Evolutionary conservation across 2,888 invertebrate genomes (phyloP), one percentile per base, ranked within the genome.

Genomic region (Ellobium chinense): DNA sequence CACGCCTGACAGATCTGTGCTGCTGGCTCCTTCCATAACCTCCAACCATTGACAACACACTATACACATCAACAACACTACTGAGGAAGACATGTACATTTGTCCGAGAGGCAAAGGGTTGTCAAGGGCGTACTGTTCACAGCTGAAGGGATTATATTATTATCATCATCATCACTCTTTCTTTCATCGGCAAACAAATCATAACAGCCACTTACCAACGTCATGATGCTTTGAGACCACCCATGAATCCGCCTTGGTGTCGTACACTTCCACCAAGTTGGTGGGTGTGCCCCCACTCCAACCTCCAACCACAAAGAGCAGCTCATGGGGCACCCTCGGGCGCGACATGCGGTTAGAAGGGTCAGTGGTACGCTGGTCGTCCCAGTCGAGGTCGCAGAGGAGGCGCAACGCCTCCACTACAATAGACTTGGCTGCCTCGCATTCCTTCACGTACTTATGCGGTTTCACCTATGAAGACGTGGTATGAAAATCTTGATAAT

Each of bases 351-450:
- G 95, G 89, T 95, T 95, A 85, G 88, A 90, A 24, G 93, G 86
- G 84, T 93, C 93, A 5, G 93, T 88, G 31, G 79, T 79, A 39
- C 81, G 79, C 80, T 94, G 96, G 91, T 95, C 95, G 83, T 97
- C 97, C 95, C 97, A 96, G 93, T 98, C 97, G 90, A 98, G 94
- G 92, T 98, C 97, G 93, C 97, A 97, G 68, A 98, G 94, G 92
- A 98, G 98, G 91, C 96, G 97, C 58, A 98, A 94, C 0, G 98
- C 97, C 92, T 98, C 97, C 54, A 98, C 97, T 84, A 98, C 96
- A 84, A 98, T 95, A 0, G 97, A 97, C 24, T 96, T 95, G 86
- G 97, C 97, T 14, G 95, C 95, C 85, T 97, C 96, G 74, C 84
- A 88, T 69, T 90, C 95, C 18, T 95, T 95, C 0, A 98, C 97